Base-by-base conservation (phyloP, 2,888 invertebrate genomes). In the Heliconius cydno region DNA sequence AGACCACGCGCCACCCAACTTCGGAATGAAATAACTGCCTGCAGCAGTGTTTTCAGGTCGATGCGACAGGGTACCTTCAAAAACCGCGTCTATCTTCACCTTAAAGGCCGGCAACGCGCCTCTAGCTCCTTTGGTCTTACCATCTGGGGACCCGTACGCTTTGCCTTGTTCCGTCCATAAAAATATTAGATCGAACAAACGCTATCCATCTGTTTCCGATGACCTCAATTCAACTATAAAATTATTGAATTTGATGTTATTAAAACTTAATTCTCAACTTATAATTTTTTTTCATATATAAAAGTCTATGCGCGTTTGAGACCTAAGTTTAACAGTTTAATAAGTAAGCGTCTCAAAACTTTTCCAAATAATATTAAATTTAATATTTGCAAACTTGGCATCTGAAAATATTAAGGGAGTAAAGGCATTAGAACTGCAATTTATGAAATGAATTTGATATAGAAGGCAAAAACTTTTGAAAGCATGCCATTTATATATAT, bases 341-440 rank as follows among this genome's bases (percentile, higher is more conserved):
- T 10, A 34, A 67, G 22, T 34, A 34, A 67, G 67, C 38, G 67
- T 67, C 67, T 67, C 22, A 38, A 10, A 67, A 67, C 67, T 67
- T 67, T 38, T n/a, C 19, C 34, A 67, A 67, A 67, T 38, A 38
- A 22, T 22, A 67, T 67, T 67, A n/a, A 67, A 38, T 67, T 67
- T 38, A 67, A 67, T 67, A 67, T 67, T 67, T 67, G n/a, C 67
- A 67, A n/a, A 22, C 12, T 12, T 34, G n/a, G 34, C 38, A 38
- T 38, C 38, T 38, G 0, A 0, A 34, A 67, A n/a, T 38, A 10
- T 22, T 5, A 67, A 38, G 12, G 34, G 34, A 38, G 19, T 67
- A n/a, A 67, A 34, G 30, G 3, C 3, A 9, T 67, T 67, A n/a
- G 34, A 67, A 67, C 38, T 67, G n/a, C n/a, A 38, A 67, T 67